Conservation (phyloP, 2,888 invertebrate species). For the Spilosoma lubricipeda region DNA sequence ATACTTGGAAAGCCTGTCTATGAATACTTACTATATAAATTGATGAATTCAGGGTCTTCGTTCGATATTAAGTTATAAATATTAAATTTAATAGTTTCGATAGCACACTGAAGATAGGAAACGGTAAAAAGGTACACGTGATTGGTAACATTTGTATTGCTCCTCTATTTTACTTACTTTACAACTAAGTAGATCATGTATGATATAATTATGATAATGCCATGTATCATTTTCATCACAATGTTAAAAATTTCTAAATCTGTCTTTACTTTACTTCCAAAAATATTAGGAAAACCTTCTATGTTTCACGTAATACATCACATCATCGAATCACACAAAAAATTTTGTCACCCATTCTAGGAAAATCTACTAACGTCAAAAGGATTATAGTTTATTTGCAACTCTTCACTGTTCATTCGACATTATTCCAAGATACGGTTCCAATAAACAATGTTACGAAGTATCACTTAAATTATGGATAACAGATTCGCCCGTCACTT, state of each 20-base stretch:
- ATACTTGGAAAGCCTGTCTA: too few relatives aligned
- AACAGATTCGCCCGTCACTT: constrained; percentile 70
- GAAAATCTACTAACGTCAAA: background rate
- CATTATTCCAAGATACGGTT: constrained; percentile 17
- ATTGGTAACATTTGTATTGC: background rate
- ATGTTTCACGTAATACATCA: background rate
- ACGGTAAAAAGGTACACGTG: background rate
- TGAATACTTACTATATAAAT: too few relatives aligned
- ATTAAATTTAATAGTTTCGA: background rate
- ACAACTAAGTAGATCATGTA: background rate
- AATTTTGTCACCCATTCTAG: background rate
- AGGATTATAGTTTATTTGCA: background rate
- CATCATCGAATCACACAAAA: background rate
- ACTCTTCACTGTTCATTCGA: background rate
- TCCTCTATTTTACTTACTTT: background rate
- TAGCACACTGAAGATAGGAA: background rate
- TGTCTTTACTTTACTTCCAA: background rate
- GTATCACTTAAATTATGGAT: constrained; percentile 55
- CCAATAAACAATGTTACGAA: constrained; percentile 37
- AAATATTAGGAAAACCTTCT: background rate
- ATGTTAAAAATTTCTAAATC: background rate
- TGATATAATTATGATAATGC: background rate
- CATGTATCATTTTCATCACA: too few relatives aligned
- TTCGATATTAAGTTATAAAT: too few relatives aligned
- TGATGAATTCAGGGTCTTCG: too few relatives aligned